Evolutionary conservation across 2,797 vertebrate species (phyloP).

Genomic region (Hozukius guyotensis): DNA sequence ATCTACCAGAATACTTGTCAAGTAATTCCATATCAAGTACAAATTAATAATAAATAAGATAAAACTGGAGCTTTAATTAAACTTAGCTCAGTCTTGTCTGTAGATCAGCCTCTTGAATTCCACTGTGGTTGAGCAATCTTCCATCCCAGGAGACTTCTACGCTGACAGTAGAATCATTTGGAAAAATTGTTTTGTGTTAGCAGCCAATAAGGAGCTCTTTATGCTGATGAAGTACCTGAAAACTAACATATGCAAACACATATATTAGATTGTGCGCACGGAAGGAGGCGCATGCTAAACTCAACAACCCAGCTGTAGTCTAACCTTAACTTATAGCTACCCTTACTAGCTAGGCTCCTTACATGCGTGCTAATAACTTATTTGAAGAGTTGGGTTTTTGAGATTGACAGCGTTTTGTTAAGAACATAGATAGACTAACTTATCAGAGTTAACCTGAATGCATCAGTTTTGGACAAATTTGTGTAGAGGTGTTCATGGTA

Average conservation of each 20-base stretch:
- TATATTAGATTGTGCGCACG: neutral
- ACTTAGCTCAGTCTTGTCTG: neutral
- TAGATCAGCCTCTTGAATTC: neutral
- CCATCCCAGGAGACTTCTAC: neutral
- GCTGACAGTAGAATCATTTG: neutral
- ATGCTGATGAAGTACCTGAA: neutral
- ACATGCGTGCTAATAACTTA: neutral
- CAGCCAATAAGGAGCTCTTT: neutral
- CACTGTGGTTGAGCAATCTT: neutral
- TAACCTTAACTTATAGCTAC: no score
- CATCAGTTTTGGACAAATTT: neutral
- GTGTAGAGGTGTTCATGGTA: no score
- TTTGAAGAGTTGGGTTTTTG: no score
- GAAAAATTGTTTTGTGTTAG: neutral
- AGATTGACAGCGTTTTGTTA: no score
- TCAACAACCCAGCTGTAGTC: no score
- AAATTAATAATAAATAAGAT: neutral
- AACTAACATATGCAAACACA: neutral
- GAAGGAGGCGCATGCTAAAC: neutral
- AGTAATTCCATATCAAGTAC: neutral
- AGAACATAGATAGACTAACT: no score
- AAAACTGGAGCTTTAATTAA: neutral
- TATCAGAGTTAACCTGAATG: neutral
- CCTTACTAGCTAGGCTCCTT: no score
- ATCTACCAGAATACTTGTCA: neutral